These are phyloP conservation scores for Drosophila nigrodunni DNA, from an alignment of 1,140 invertebrate species.

Conservation along the genomic window DNA sequence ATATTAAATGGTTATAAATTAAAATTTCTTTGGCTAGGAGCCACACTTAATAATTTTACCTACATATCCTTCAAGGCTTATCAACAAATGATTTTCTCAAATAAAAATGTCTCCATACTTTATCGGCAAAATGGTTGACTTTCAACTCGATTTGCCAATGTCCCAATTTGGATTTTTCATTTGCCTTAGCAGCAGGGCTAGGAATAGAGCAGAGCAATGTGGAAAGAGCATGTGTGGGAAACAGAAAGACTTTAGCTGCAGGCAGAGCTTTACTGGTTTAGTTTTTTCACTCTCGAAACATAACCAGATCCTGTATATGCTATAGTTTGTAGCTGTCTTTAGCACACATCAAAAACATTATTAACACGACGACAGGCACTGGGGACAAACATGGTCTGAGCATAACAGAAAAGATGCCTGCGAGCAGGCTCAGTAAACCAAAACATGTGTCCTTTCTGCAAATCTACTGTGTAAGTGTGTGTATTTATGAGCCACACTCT, in stretches of 20 bases:
- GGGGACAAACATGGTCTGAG: constrained; percentile 57
- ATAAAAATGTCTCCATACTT: background rate
- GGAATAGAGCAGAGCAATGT: background rate
- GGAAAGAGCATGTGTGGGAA: background rate
- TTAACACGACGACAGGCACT: constrained; percentile 67
- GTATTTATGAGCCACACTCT: constrained; percentile 63
- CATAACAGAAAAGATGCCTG: constrained; percentile 71
- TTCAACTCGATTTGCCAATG: constrained; percentile 39
- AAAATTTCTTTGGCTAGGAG: background rate
- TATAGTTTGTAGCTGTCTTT: constrained; percentile 75
- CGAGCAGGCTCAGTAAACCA: constrained; percentile 68
- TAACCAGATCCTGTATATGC: constrained; percentile 21
- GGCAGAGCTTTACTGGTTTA: constrained; percentile 26
- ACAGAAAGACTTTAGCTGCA: constrained; percentile 5
- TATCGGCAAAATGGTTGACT: constrained; percentile 24
- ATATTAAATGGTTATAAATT: no score
- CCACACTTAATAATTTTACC: no score
- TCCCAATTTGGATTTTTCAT: constrained; percentile 38
- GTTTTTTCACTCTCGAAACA: constrained; percentile 1
- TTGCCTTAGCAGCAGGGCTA: constrained; percentile 27
- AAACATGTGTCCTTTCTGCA: constrained; percentile 72
- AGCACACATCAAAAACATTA: constrained; percentile 81
- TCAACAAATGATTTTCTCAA: background rate
- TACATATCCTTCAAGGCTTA: background rate
- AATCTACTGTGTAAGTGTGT: constrained; percentile 23